These are phyloP conservation scores for Lagria hirta DNA, from an alignment of 2,888 invertebrate genomes.

Conservation along the genomic window DNA sequence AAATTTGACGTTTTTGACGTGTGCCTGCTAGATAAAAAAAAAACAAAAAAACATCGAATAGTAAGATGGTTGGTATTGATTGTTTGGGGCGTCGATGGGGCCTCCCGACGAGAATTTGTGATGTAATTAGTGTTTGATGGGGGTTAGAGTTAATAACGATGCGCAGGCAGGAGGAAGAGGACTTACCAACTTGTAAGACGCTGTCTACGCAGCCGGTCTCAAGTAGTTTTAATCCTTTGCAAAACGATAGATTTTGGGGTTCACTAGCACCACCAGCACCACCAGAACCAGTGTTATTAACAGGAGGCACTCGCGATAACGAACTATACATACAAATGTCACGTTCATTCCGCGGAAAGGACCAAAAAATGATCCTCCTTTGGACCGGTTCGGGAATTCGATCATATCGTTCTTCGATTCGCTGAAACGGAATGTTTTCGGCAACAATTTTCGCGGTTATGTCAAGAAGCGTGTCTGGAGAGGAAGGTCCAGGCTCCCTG, in stretches of 20 bases:
- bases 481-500: constrained; percentile 49
- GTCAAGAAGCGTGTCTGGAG: constrained; percentile 77
- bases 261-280: constrained; percentile 64
- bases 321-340: constrained; percentile 91
- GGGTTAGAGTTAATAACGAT: no score
- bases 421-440: constrained; percentile 81
- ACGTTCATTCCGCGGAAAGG: constrained; percentile 83
- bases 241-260: constrained; percentile 80
- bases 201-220: constrained; percentile 81
- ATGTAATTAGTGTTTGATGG: no score
- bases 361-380: constrained; percentile 84
- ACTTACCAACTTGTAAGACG: constrained; percentile 89
- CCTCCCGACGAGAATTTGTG: no score
- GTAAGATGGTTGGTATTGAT: no score
- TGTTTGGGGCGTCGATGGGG: no score
- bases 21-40: no score
- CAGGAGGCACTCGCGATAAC: constrained; percentile 61
- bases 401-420: constrained; percentile 83
- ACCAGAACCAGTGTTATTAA: constrained; percentile 55
- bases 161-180: no score
- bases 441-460: constrained; percentile 82
- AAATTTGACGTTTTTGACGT: no score
- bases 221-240: constrained; percentile 81
- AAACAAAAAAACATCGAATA: no score
- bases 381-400: constrained; percentile 88